Base-by-base conservation (phyloP, 2,888 invertebrate species). In the Calameuta filiformis region DNA sequence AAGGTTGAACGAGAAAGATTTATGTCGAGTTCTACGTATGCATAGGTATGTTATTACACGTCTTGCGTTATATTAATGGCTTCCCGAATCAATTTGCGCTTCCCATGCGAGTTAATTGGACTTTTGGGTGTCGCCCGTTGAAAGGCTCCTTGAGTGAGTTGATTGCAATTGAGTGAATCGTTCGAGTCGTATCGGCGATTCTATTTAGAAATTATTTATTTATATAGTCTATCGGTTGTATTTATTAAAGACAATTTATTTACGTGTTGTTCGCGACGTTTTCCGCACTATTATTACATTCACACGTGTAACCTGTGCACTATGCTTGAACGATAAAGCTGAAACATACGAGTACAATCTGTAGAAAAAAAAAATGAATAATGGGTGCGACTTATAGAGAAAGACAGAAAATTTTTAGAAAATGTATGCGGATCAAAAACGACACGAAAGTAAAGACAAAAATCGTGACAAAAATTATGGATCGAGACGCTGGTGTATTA, bases 141-240 rank as follows among this genome's bases (percentile, higher is more conserved):
- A 56, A 23, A 56, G 56, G 56, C 56, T 56, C 56, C 56, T 23
- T 23, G 23, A 56, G 56, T 6, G 56, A 56, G 56, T 23, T 56
- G 0, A 23, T 56, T 56, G 56, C 56, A 56, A 56, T 56, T 23
- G 23, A 56, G 56, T 9, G 23, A 56, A 23, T 56, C 56, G 56
- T 23, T 56, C 56, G 56, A 56, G 2, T 56, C 6, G 9, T 23
- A 56, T 56, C 75, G 81, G 84, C 81, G 83, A 84, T 86, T 83
- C 83, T 85, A 83, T 84, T 83, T 83, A 82, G 79, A 83, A 84
- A 87, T 84, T 90, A 90, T 90, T 90, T 89, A 89, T 88, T 89
- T 89, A 90, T 90, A 90, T 90, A 89, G 89, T 90, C 88, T 90
- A 90, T 90, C 85, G 88, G 86, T 90, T 90, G 87, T 89, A 90